A percentile compares a stretch with the other conserved stretches of the same genome.
Evolutionary conservation across 2,113 vertebrate species (phyloP).

Genomic region (Coptodon rendalli): DNA sequence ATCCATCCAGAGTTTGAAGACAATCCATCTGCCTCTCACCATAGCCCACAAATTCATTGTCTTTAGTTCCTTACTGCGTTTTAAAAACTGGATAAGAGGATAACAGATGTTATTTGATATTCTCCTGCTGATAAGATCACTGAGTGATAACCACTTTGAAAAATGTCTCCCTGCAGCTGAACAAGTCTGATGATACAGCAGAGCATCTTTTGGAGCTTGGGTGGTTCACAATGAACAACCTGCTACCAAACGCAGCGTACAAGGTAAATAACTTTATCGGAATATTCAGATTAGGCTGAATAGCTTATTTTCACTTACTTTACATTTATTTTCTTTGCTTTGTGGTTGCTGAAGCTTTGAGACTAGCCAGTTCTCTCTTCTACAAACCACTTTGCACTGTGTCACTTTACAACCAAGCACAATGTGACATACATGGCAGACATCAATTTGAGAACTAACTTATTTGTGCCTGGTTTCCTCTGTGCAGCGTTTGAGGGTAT

Average conservation of each 20-base stretch:
- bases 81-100: not conserved
- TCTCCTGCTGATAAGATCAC: not conserved
- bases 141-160: not conserved
- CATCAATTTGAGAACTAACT: not conserved
- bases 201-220: conserved; percentile 96
- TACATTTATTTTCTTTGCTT: not conserved
- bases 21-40: not conserved
- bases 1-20: not conserved
- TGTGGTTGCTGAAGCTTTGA: not conserved
- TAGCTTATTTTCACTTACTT: not conserved
- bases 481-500: conserved; percentile 76
- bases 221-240: conserved; percentile 98
- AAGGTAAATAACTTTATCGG: conserved; percentile 71
- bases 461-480: conserved; percentile 51
- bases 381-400: not conserved
- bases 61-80: not conserved
- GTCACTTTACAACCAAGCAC: not conserved
- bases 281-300: not conserved
- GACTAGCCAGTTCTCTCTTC: not conserved
- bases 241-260: conserved; percentile 91
- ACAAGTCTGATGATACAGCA: conserved; percentile 96
- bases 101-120: not conserved
- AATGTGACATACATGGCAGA: not conserved
- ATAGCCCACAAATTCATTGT: not conserved
- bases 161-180: conserved; percentile 74